A percentile compares a stretch with the other conserved stretches of the same genome.
Evolutionary conservation across 2,113 vertebrate species (phyloP).

Genomic region (Engystomops pustulosus): DNA sequence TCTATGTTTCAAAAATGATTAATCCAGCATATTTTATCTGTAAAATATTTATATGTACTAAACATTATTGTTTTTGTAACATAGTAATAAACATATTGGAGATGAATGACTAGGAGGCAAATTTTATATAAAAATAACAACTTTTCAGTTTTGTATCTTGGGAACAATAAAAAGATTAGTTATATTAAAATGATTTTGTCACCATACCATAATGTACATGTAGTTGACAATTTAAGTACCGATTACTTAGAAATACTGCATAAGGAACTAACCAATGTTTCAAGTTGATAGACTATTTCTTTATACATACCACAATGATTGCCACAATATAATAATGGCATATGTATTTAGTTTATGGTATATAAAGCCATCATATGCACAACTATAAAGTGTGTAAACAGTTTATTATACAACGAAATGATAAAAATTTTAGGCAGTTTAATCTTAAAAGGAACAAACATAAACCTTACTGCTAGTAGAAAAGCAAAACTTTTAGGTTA

Average conservation of each 20-base stretch:
- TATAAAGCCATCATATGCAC: slow-evolving; percentile 8
- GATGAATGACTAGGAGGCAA: neutral
- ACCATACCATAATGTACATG: neutral
- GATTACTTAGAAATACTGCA: slow-evolving; percentile 17
- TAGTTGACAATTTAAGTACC: slow-evolving; percentile 33
- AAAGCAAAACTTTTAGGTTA: neutral
- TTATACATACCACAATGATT: slow-evolving; percentile 1
- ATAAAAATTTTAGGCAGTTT: slow-evolving; percentile 20
- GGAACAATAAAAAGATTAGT: slow-evolving; percentile 39
- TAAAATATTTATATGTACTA: neutral
- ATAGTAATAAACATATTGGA: neutral
- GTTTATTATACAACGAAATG: slow-evolving; percentile 18
- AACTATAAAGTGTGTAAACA: slow-evolving; percentile 13
- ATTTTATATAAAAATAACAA: neutral
- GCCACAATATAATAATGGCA: slow-evolving; percentile 10
- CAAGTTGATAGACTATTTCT: neutral
- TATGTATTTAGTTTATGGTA: neutral
- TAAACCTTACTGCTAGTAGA: neutral
- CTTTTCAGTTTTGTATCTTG: neutral
- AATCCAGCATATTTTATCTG: neutral
- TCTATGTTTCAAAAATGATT: neutral
- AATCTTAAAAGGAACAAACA: neutral
- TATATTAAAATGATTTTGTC: slow-evolving; percentile 36
- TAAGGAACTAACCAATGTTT: neutral
- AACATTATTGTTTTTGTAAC: neutral